phyloP scores from a whole-genome alignment of 2,888 invertebrate species.

The Lymantria monacha region DNA sequence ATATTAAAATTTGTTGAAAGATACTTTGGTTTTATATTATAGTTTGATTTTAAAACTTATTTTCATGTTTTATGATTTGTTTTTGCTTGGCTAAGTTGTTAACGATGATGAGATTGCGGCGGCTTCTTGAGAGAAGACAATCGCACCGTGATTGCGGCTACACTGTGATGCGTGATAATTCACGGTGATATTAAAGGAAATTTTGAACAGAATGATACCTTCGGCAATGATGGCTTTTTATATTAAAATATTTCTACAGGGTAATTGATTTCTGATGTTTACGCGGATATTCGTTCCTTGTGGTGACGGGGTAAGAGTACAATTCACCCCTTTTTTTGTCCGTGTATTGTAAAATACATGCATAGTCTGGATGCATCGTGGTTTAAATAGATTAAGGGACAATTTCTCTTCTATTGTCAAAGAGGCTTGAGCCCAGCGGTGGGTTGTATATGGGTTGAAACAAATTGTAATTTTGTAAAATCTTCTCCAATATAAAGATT shows the following conservation, averaged over 20 bases:
- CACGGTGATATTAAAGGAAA: conserved; percentile 37
- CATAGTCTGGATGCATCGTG: too few species aligned
- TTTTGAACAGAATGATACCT: conserved; percentile 34
- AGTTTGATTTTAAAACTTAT: neutral
- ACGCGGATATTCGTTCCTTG: too few species aligned
- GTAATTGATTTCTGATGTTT: too few species aligned
- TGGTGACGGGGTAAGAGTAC: too few species aligned
- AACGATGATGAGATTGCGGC: conserved; percentile 29
- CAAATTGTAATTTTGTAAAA: neutral
- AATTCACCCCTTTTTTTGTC: too few species aligned
- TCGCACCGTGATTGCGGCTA: conserved; percentile 49
- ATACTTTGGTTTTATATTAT: conserved; percentile 3
- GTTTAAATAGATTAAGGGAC: too few species aligned
- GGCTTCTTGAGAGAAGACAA: conserved; percentile 48
- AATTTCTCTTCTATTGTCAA: too few species aligned
- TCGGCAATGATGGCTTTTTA: neutral
- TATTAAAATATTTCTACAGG: too few species aligned
- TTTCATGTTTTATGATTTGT: conserved; percentile 1
- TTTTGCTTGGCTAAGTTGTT: conserved; percentile 8
- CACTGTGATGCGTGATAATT: conserved; percentile 47
- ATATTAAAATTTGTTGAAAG: conserved; percentile 9
- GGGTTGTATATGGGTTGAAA: too few species aligned
- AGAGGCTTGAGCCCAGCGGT: too few species aligned
- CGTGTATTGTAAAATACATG: too few species aligned
- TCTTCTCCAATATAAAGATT: neutral